Conservation (phyloP, 2,797 vertebrate genomes). For the Podarcis lilfordi region DNA sequence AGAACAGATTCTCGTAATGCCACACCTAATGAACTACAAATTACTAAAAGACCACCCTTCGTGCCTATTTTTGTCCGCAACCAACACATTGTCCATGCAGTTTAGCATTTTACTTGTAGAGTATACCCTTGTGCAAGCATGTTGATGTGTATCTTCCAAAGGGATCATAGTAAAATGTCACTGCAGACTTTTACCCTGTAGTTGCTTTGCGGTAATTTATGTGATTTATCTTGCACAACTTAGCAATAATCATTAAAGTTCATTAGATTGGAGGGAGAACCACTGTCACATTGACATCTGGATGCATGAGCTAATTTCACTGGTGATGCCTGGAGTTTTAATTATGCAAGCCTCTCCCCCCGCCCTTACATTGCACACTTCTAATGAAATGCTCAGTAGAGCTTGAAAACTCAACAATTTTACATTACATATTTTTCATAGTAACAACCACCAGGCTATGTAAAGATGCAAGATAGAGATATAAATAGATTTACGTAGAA, state of each 20-base stretch:
- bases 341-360: neutral
- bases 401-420: neutral
- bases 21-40: neutral
- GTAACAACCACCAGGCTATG: neutral
- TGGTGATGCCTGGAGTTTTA: constrained; percentile 15
- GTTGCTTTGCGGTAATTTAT: constrained; percentile 29
- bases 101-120: constrained; percentile 4
- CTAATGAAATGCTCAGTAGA: neutral
- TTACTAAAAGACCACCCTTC: neutral
- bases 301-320: constrained; percentile 43
- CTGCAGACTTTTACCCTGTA: constrained; percentile 18
- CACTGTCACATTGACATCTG: constrained; percentile 40
- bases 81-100: neutral
- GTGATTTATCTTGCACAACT: constrained; percentile 42
- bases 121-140: neutral
- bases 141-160: constrained; percentile 1
- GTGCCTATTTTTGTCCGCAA: neutral
- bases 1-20: neutral
- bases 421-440: neutral
- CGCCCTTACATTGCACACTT: constrained; percentile 6
- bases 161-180: neutral
- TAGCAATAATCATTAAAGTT: constrained; percentile 46
- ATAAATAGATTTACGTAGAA: no score
- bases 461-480: no score
- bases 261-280: constrained; percentile 36